Evolutionary conservation across 2,113 vertebrate species (phyloP).

Genomic region (Varanus komodoensis): DNA sequence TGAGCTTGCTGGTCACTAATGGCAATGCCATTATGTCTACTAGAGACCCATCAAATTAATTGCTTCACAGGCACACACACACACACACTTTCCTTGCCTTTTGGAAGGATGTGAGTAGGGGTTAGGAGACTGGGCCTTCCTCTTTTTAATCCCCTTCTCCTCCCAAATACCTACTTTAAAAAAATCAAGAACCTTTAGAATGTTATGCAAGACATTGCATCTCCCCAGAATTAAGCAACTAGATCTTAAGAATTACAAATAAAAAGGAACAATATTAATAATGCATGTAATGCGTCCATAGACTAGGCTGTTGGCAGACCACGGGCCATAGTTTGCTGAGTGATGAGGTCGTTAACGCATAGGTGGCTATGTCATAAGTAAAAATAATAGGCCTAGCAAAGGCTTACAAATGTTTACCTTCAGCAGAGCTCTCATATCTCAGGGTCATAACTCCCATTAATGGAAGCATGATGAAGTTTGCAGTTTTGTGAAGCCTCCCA

Average conservation of each 20-base stretch:
- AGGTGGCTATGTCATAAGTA: conserved; percentile 2
- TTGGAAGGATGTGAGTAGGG: background rate
- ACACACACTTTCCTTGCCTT: too few species aligned
- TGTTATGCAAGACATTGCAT: accelerated
- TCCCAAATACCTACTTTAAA: background rate
- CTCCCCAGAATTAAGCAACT: conserved; percentile 9
- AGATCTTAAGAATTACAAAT: conserved; percentile 13
- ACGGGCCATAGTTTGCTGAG: background rate
- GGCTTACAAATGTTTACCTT: conserved; percentile 12
- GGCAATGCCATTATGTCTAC: conserved; percentile 56
- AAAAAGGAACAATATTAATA: background rate
- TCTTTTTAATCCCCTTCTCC: background rate
- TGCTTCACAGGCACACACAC: background rate
- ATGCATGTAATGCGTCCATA: background rate
- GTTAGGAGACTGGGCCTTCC: too few species aligned
- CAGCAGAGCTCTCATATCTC: background rate
- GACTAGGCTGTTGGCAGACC: conserved; percentile 19
- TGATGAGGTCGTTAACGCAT: conserved; percentile 4
- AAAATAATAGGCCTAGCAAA: background rate
- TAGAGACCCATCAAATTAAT: conserved; percentile 31
- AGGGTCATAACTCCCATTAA: conserved; percentile 14
- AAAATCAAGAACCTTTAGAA: background rate
- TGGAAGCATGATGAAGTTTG: conserved; percentile 8
- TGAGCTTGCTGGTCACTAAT: conserved; percentile 61
- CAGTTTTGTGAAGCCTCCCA: background rate